Conservation (phyloP, 2,888 invertebrate genomes). For the Harpagoxenus sublaevis region DNA sequence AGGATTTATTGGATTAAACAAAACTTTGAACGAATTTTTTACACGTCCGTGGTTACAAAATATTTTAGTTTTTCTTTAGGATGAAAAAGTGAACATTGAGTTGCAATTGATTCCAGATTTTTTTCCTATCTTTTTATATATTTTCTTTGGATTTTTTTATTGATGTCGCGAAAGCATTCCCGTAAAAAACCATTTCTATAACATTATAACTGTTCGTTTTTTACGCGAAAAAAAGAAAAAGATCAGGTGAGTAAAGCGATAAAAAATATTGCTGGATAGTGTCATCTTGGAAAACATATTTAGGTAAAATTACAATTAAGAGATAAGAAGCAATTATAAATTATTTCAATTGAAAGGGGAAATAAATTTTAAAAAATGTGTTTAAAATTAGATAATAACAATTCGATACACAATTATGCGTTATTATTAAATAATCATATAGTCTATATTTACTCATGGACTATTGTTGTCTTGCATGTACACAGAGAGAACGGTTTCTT, state of each 20-base stretch:
- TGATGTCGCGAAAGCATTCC: not conserved
- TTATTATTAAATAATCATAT: not conserved
- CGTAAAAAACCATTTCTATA: not conserved
- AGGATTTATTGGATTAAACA: slow-evolving; percentile 57
- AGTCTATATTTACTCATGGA: not conserved
- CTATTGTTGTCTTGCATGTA: not conserved
- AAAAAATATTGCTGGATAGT: not conserved
- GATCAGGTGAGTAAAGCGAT: not conserved
- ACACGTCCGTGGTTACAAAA: not conserved
- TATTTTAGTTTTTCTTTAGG: not conserved
- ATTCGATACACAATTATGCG: not conserved
- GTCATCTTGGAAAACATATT: not conserved
- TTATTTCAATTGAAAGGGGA: not conserved
- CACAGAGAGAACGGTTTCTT: too few relatives aligned
- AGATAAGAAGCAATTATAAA: not conserved
- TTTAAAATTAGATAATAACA: not conserved
- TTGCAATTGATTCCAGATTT: not conserved
- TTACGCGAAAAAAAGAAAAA: not conserved
- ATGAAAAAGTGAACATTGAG: not conserved
- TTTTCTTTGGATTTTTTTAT: not conserved
- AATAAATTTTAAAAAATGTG: not conserved
- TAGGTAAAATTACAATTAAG: not conserved
- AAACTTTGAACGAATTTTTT: not conserved
- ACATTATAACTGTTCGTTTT: not conserved
- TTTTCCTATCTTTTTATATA: not conserved